phyloP scores from a whole-genome alignment of 2,797 vertebrate genomes.

The Lycodopsis pacificus region DNA sequence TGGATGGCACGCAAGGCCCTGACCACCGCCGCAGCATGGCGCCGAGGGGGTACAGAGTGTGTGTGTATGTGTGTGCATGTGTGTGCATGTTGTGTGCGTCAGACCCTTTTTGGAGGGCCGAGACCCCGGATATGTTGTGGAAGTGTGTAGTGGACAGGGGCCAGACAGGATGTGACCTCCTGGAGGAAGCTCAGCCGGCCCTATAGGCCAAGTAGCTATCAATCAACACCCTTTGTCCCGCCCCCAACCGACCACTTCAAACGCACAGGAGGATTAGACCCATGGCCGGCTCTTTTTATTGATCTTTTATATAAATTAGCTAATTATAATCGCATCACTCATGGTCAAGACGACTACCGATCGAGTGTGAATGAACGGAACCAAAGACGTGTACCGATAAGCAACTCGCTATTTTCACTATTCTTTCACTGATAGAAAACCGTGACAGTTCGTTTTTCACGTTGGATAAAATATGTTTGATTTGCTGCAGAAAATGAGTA shows the following conservation, averaged over 20 bases:
- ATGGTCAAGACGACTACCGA: neutral
- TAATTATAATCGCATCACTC: conserved; percentile 13
- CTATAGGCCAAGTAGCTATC: conserved; percentile 80
- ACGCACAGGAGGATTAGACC: conserved; percentile 64
- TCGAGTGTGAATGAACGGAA: neutral
- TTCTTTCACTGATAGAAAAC: neutral
- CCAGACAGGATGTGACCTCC: conserved; percentile 86
- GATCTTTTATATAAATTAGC: conserved; percentile 41
- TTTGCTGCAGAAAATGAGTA: neutral
- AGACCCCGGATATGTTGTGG: conserved; percentile 84
- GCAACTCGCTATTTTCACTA: neutral
- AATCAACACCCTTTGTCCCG: conserved; percentile 75
- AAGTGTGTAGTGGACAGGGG: conserved; percentile 86
- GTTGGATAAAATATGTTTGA: neutral
- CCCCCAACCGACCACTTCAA: conserved; percentile 75
- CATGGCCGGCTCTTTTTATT: conserved; percentile 15
- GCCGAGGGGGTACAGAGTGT: conserved; percentile 66
- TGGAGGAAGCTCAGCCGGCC: conserved; percentile 77
- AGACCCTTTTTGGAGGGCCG: conserved; percentile 64
- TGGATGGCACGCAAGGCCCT: conserved; percentile 75
- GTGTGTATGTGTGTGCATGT: conserved; percentile 41
- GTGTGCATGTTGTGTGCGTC: conserved; percentile 31
- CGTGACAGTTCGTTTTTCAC: neutral
- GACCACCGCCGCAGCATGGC: conserved; percentile 76
- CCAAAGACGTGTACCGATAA: neutral